Conservation (phyloP, 2,113 vertebrate species). For the Pelmatolapia mariae region DNA sequence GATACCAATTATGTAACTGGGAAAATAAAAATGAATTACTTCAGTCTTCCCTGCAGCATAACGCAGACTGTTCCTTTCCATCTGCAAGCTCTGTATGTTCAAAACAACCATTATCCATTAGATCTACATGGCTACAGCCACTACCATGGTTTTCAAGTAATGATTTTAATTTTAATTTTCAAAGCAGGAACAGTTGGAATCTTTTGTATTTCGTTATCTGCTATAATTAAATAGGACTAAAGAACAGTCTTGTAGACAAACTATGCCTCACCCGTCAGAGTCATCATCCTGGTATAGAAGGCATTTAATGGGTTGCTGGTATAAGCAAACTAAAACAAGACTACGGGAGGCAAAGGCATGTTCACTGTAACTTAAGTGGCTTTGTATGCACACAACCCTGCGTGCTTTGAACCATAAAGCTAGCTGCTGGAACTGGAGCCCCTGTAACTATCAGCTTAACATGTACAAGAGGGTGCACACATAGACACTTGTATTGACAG, state of each 20-base stretch:
- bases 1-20: not conserved
- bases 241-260: not conserved
- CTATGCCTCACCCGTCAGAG: not conserved
- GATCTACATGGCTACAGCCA: not conserved
- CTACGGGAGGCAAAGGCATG: not conserved
- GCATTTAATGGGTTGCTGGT: not conserved
- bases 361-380: not conserved
- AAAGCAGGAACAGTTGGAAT: not conserved
- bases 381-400: not conserved
- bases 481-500: not conserved
- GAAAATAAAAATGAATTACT: not conserved
- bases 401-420: not conserved
- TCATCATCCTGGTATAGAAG: not conserved
- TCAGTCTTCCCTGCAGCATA: not conserved
- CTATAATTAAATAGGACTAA: not conserved
- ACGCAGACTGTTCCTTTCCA: not conserved
- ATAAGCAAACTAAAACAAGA: not conserved
- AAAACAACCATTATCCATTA: not conserved
- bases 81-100: not conserved
- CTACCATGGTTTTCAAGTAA: not conserved
- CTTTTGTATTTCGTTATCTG: not conserved
- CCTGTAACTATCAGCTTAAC: not conserved
- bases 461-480: not conserved
- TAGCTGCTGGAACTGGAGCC: not conserved
- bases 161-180: not conserved